Base-by-base conservation (phyloP, 2,888 invertebrate species). In the Tenthredo mesomela region DNA sequence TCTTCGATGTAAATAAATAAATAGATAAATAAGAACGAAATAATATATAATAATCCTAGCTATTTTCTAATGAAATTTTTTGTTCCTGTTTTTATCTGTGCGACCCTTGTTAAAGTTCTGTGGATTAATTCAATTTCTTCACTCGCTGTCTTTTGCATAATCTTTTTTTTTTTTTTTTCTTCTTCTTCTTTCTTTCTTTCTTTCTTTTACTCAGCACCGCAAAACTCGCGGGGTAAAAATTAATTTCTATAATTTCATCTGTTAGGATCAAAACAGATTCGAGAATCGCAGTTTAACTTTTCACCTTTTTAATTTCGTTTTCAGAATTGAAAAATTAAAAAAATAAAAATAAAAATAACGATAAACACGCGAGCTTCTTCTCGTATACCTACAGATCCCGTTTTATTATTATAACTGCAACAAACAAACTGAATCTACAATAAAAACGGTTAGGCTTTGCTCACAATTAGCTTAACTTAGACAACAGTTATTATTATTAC, bases 401-500 rank as follows among this genome's bases (percentile, higher is more conserved):
- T 54, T 47, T 47, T 47, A 54, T 54, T n/a, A 54, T 54, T 54
- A 61, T 61, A 61, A 61, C 61, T 61, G 61, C 37, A 4, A 4
- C 61, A 61, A 61, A 61, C 61, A 10, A 61, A 61, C 25, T 25
- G 70, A 33, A 25, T 70, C 18, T 4, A 25, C 47, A 75, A 75
- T 47, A 18, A 75, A 75, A 75, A 75, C 75, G 21, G 75, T 75
- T 29, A 15, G 47, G n/a, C 6, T 54, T 54, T 6, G 54, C 54
- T 54, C 2, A 37, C 37, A 37, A 37, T 37, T 54, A 54, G 54
- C 54, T 54, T 6, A 7, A n/a, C 18, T 71, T 12, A 47, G 47
- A 40, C 75, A 75, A 75, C 75, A 50, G 75, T 75, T 75, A 75
- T 75, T 47, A 47, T 75, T 75, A 75, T 75, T 47, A 47, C 37